Conservation (phyloP, 1,140 invertebrate genomes). For the Drosophila bocki region DNA sequence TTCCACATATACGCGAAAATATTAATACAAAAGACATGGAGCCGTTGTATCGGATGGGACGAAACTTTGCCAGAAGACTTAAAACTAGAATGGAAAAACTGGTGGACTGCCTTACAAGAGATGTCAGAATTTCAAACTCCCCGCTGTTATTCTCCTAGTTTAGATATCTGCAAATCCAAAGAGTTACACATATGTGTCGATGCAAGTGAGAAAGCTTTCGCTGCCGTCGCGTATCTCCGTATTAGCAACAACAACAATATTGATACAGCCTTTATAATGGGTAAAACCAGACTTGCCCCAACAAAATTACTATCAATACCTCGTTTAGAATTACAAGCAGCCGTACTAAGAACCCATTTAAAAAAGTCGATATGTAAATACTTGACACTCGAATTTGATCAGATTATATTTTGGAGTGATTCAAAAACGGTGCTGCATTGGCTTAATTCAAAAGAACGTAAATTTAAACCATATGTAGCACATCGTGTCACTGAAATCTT, state of each 20-base stretch:
- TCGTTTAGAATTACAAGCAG: neutral
- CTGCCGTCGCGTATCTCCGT: no score
- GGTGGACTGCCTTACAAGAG: no score
- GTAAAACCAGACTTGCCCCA: neutral
- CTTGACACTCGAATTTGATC: neutral
- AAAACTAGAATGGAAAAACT: no score
- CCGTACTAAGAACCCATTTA: neutral
- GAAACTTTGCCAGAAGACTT: no score
- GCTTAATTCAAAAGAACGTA: neutral
- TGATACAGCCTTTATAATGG: neutral
- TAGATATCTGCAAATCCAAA: no score
- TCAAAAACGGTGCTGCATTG: neutral
- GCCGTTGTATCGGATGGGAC: no score
- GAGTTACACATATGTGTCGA: no score
- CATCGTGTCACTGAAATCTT: neutral
- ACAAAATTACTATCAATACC: neutral
- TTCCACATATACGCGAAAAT: no score
- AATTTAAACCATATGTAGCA: neutral
- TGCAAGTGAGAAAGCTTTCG: no score
- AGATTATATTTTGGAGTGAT: neutral
- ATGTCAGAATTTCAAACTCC: no score
- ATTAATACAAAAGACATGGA: no score
- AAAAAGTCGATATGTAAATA: neutral
- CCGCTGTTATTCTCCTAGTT: no score
- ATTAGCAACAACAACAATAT: neutral